Conservation (phyloP, 2,797 vertebrate genomes). For the Craterocephalus amniculus region DNA sequence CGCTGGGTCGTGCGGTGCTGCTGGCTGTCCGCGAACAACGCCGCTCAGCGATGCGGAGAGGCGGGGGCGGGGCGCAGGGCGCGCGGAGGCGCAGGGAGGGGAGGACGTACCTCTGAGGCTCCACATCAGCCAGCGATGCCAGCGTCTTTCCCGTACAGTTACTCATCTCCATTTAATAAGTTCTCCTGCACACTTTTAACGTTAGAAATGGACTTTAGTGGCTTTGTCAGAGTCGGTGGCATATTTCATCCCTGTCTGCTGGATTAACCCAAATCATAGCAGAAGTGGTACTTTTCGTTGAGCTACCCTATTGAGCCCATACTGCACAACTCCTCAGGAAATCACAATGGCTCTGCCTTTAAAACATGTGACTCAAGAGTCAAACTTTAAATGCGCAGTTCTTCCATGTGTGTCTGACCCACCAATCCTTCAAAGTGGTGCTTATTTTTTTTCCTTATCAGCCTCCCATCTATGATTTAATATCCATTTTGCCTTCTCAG, state of each 20-base stretch:
- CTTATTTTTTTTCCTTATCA: no score
- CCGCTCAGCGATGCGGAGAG: conserved; percentile 67
- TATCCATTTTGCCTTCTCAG: not conserved
- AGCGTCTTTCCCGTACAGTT: conserved; percentile 52
- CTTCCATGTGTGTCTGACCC: not conserved
- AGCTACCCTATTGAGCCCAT: not conserved
- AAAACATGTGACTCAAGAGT: not conserved
- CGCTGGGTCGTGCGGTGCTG: conserved; percentile 44
- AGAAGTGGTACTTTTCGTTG: not conserved
- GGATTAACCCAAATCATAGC: not conserved
- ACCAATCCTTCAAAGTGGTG: not conserved
- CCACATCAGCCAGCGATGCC: conserved; percentile 41
- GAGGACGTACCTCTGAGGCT: conserved; percentile 53
- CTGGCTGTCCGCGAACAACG: conserved; percentile 54
- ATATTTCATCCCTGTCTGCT: not conserved
- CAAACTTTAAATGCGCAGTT: not conserved
- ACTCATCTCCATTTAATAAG: conserved; percentile 44
- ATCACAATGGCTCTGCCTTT: not conserved
- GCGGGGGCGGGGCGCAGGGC: conserved; percentile 54
- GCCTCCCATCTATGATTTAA: conserved; percentile 1
- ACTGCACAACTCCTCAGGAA: not conserved
- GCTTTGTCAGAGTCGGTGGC: conserved; percentile 38
- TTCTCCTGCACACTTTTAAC: conserved; percentile 8
- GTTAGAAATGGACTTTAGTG: conserved; percentile 27
- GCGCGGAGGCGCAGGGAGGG: conserved; percentile 22